Evolutionary conservation across 2,888 invertebrate genomes (phyloP), one percentile per base, ranked within the genome.

Genomic region (Caenorhabditis auriculariae): DNA sequence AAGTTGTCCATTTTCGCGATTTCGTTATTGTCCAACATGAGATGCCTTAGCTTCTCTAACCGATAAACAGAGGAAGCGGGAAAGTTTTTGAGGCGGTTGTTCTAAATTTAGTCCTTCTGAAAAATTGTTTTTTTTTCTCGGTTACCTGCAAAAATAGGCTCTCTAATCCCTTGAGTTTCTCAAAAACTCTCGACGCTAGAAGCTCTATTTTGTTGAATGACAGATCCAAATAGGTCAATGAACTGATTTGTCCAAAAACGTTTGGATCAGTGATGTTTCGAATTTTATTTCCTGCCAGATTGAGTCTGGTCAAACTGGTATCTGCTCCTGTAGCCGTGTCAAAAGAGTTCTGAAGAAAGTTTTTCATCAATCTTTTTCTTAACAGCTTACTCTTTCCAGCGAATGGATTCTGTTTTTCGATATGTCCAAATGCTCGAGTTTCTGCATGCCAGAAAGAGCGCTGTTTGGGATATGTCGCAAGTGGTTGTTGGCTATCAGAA

Each of bases 21-120:
- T 78, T 90, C 89, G 83, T 94, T 94, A 83, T 93, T 91, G 81
- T 92, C 92, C 69, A 94, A 85, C 84, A 90, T 91, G 67, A 94
- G 87, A 83, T 93, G 92, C 78, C 89, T 89, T 71, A 94, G 86
- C 70, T 89, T 87, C 66, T 87, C 87, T 49, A 89, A 86, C 38
- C 88, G 88, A 58, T 87, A 86, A 82, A 91, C 90, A 69, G 89
- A 87, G 76, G 88, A 87, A 67, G 89, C 88, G 0, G 93, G 92
- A 78, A 93, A 83, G 19, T 88, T 87, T 73, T 88, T 88, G 75
- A 94, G 84, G 68, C 88, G 88, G 83, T 94, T 94, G 62, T 75
- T 69, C 69, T 78, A 53, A 42, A 76, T 49, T 37, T 4, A 12
- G 17, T 42, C 12, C 12, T 26, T 41, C 19, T 2, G 29, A 43